Evolutionary conservation across 1,140 invertebrate genomes (phyloP), one percentile per base, ranked within the genome.

Genomic region (Dendrolimus kikuchii): DNA sequence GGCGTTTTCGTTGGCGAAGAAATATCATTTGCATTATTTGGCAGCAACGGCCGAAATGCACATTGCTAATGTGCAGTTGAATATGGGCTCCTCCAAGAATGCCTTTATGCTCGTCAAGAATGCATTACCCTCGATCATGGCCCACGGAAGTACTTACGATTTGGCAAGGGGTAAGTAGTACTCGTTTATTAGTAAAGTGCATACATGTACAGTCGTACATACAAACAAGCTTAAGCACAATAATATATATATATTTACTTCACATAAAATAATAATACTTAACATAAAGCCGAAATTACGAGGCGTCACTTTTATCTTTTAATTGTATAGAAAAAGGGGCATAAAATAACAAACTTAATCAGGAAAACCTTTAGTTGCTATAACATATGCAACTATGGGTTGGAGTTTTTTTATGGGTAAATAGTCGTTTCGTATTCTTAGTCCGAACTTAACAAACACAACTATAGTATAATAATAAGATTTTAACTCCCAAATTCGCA

Each of bases 121-220:
- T 62, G 90, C 91, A 39, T 90, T 96, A 63, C 89, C 92, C 0
- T 88, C 90, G 44, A 91, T 96, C 44, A 89, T 96, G 63, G 91
- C 93, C 8, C 92, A 96, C 66, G 95, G 95, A 1, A 92, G 92
- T n/a, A 86, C 90, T n/a, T 95, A 92, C 64, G 95, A 96, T 72
- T 90, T 92, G 59, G 94, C 91, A 3, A 90, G 92, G 80, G 92
- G 87, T 84, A 66, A 60, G 49, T 57, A 47, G 9, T 38, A 49
- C 40, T 45, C 49, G 46, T 51, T 56, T 40, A 8, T 44, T 46
- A 23, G 3, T 23, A 23, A 23, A 23, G 1, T 23, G 23, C 23
- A 23, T 23, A 23, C 23, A 23, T n/a, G n/a, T n/a, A n/a, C n/a
- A n/a, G 23, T 38, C 37, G 42, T 51, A 6, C 40, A 46, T 5